Evolutionary conservation across 2,113 vertebrate genomes (phyloP), one percentile per base, ranked within the genome.

Genomic region (Chionis minor): DNA sequence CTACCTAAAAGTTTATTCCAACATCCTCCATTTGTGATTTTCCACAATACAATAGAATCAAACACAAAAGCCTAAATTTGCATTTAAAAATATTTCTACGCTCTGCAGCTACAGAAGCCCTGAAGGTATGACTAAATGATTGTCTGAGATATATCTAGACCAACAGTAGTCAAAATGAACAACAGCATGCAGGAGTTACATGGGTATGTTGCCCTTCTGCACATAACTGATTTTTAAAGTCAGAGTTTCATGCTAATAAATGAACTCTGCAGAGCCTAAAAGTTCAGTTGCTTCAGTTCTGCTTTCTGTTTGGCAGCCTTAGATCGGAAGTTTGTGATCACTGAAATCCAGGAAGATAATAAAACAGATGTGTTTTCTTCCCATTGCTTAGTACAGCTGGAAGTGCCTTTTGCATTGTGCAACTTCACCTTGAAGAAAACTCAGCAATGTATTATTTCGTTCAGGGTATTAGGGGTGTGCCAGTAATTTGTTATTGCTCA

Each of bases 101-200:
- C 32, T 87, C 22, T 79, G 47, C 22, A 74, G 84, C 44, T 86
- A 89, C 35, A 55, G 61, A 87, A 90, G 26, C 22, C 81, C 44
- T 26, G 26, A 78, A 85, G n/a, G 14, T 33, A 40, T 16, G 18
- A 81, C 4, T 52, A 52, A 87, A 52, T 19, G 14, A 73, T 5
- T 45, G 45, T 42, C 44, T 10, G 52, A 73, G 20, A 51, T 13
- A 6, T 9, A 83, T 2, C 17, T 22, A 70, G 30, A 63, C 9
- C 19, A 73, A 40, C 8, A 40, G 28, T 1, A 8, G 32, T 54
- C 10, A 42, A 59, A 83, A 55, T 8, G 11, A 93, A 62, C 63
- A 51, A 24, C 49, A 12, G 49, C 49, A 27, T 4, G 4, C 2
- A 14, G 32, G 14, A 74, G 16, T 45, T 78, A 49, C 0, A 0